Conservation (phyloP, 1,140 invertebrate genomes). For the Venustaconcha ellipsiformis region DNA sequence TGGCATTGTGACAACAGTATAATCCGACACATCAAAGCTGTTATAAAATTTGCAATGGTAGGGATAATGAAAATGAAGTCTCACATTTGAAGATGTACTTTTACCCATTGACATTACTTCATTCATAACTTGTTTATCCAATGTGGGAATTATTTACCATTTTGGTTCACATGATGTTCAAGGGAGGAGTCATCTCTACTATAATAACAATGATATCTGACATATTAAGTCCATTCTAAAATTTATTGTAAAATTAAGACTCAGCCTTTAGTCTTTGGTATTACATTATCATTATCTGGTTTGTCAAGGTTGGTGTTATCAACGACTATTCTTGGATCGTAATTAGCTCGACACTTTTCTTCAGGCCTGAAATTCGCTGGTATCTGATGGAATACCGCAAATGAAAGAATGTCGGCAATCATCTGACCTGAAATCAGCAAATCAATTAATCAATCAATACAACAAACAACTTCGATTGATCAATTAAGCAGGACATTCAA, state of each 20-base stretch:
- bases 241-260: not conserved
- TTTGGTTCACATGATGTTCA: not conserved
- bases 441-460: not conserved
- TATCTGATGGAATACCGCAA: constrained; percentile 78
- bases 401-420: constrained; percentile 96
- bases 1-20: too few relatives aligned
- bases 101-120: too few relatives aligned
- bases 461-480: not conserved
- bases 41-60: not conserved
- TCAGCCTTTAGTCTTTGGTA: too few relatives aligned
- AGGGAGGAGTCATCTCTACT: not conserved
- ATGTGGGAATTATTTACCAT: too few relatives aligned
- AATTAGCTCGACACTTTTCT: constrained; percentile 82
- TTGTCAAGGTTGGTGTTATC: constrained; percentile 44
- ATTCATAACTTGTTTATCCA: too few relatives aligned
- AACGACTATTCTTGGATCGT: constrained; percentile 72
- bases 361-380: constrained; percentile 25
- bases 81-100: not conserved
- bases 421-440: constrained; percentile 39
- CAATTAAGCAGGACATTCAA: not conserved
- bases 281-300: constrained; percentile 35
- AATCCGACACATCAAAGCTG: too few relatives aligned
- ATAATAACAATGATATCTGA: not conserved
- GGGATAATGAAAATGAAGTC: not conserved
- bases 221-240: not conserved